A percentile compares a stretch with the other conserved stretches of the same genome.
Conservation (phyloP, 1,140 invertebrate species). For the Belonocnema kinseyi region DNA sequence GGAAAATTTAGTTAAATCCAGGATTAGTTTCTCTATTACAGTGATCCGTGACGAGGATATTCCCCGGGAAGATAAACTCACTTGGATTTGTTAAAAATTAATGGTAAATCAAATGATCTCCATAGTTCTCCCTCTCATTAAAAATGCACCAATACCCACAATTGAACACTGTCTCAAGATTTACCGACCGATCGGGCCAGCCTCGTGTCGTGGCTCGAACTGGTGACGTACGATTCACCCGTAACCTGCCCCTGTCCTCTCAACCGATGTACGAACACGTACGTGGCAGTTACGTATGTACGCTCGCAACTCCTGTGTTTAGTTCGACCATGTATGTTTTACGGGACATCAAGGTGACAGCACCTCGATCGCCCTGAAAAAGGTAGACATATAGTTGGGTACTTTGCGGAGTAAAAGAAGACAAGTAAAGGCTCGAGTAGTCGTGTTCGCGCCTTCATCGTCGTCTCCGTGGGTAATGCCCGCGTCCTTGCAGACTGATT, state of each 20-base stretch:
- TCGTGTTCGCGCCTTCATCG: constrained; percentile 33
- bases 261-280: constrained; percentile 54
- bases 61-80: too few relatives aligned
- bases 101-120: too few relatives aligned
- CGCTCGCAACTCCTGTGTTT: constrained; percentile 52
- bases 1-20: too few relatives aligned
- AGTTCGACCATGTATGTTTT: constrained; percentile 59
- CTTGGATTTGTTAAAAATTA: too few relatives aligned
- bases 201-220: constrained; percentile 62
- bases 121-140: too few relatives aligned
- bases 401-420: constrained; percentile 26
- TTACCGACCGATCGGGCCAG: constrained; percentile 51
- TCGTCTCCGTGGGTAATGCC: constrained; percentile 40
- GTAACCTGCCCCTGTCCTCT: constrained; percentile 45
- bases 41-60: too few relatives aligned
- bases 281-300: constrained; percentile 45
- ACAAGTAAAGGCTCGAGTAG: constrained; percentile 22
- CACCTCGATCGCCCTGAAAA: constrained; percentile 44
- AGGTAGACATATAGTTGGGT: constrained; percentile 48
- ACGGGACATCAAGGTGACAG: constrained; percentile 50
- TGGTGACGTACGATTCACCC: constrained; percentile 50
- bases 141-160: too few relatives aligned
- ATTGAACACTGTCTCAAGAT: background rate
- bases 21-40: too few relatives aligned
- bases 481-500: constrained; percentile 49